Base-by-base conservation (phyloP, 1,140 invertebrate species). In the Drosophila pectinifera region DNA sequence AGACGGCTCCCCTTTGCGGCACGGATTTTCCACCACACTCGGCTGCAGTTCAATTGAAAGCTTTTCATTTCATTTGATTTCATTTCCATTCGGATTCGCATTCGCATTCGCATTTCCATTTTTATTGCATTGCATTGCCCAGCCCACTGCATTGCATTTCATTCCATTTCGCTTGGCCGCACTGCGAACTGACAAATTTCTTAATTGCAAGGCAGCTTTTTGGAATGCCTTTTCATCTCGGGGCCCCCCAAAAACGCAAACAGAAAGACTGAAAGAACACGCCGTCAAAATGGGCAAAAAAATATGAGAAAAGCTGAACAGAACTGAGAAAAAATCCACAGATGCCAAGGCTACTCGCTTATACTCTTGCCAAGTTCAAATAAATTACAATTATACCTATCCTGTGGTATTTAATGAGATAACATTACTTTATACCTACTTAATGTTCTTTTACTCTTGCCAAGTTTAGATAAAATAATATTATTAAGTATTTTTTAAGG, bases 171-270 rank as follows among this genome's bases (percentile, higher is more conserved):
- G 62, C 34, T 69, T 67, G 63, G 62, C 63, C n/a, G 28, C 64
- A 68, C 65, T 79, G 63, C 70, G 57, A 61, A 86, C 82, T 86
- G 83, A 86, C 83, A 83, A 88, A 88, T 88, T 80, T 88, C 83
- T 88, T 88, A 88, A 88, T 88, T 88, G 83, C 83, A 65, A 76
- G 70, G 77, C 78, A 53, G 74, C 73, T 65, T 75, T 75, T 65
- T 45, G 72, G 72, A 75, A 67, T 67, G 70, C 67, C 67, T 79
- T 88, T 89, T 77, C 80, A 83, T 79, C 53, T 67, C 61, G 39
- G 24, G 39, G 10, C 24, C n/a, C 38, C 39, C 70, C 68, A 46
- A 73, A 73, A 70, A 69, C 31, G 46, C 69, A 72, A 73, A 74
- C 56, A 63, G 43, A 74, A 73, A 46, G 55, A 61, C 46, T 61